A percentile compares a stretch with the other conserved stretches of the same genome.
Evolutionary conservation across 2,797 vertebrate genomes (phyloP).

Genomic region (Lophotriccus pileatus): DNA sequence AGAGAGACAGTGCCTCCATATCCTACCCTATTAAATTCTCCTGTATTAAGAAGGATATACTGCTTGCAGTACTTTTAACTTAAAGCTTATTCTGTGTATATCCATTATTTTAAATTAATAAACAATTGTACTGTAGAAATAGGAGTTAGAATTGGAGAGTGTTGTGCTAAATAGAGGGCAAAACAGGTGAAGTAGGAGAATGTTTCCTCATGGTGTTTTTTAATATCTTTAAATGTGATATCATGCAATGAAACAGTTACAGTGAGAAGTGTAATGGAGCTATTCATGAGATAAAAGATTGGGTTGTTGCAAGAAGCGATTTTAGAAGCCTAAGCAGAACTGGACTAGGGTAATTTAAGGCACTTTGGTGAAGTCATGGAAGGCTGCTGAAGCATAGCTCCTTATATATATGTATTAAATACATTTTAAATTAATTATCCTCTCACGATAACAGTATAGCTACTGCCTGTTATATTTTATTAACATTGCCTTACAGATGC

Average conservation of each 20-base stretch:
- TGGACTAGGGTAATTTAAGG: not conserved
- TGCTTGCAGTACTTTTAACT: not conserved
- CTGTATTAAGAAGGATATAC: not conserved
- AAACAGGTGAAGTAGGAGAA: not conserved
- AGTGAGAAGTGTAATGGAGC: not conserved
- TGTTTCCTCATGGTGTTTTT: not conserved
- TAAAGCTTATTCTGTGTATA: not conserved
- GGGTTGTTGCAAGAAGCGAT: not conserved
- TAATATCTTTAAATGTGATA: not conserved
- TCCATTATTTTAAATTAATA: not conserved
- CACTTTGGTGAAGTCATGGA: not conserved
- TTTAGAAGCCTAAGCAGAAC: not conserved
- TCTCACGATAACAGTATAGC: not conserved
- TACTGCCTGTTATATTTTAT: not conserved
- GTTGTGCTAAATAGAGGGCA: not conserved
- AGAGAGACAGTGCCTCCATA: not conserved
- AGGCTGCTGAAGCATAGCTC: not conserved
- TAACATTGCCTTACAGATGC: not conserved
- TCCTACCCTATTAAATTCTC: not conserved
- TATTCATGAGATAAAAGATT: not conserved
- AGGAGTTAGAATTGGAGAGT: not conserved
- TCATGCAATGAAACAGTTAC: not conserved
- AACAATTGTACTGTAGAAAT: not conserved
- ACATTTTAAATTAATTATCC: not conserved
- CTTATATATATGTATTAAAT: not conserved